Base-by-base conservation (phyloP, 2,797 vertebrate genomes). In the Sphenodon punctatus region DNA sequence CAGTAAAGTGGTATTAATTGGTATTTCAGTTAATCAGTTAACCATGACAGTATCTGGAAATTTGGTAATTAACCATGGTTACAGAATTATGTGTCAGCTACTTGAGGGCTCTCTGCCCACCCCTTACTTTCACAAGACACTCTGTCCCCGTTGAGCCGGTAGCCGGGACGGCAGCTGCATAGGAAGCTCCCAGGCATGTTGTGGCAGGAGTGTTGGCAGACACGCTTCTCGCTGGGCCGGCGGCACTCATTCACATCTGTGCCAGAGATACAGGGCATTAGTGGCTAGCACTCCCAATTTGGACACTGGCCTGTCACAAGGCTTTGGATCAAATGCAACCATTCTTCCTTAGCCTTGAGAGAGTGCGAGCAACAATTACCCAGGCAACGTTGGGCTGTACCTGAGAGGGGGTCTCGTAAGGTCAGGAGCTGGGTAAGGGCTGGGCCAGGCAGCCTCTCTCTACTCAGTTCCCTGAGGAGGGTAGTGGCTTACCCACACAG, bases 231-330 rank as follows among this genome's bases (percentile, higher is more conserved):
- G 1, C 88, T 92, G 0, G 89, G 90, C 82, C 92, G 43, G 58
- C 93, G 93, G 73, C 96, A 96, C 56, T 97, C 96, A 0, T 96
- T 96, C 15, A 97, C 92, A 74, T 97, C 96, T 97, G 86, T 61
- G 63, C 74, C 8, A 42, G 2, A 65, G 48, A 7, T 55, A 61
- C 59, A 79, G 23, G 43, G 51, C 17, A 10, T 36, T 63, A 17
- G 53, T 2, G 30, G 34, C 46, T 2, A 3, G 41, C 42, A 41
- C n/a, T n/a, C n/a, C n/a, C n/a, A n/a, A n/a, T n/a, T n/a, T 39
- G 60, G 71, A 27, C 43, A 23, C 60, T 58, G 36, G 67, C 27
- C 56, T 43, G 42, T 49, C 49, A 56, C 67, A 58, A 38, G 23
- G 36, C 77, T 77, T 55, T 68, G 46, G 36, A 55, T 67, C 27